Percentiles rank a stretch among this genome's conserved stretches.
These are phyloP conservation scores for Nautilus pompilius DNA, from an alignment of 1,140 invertebrate species.

Conservation along the genomic window DNA sequence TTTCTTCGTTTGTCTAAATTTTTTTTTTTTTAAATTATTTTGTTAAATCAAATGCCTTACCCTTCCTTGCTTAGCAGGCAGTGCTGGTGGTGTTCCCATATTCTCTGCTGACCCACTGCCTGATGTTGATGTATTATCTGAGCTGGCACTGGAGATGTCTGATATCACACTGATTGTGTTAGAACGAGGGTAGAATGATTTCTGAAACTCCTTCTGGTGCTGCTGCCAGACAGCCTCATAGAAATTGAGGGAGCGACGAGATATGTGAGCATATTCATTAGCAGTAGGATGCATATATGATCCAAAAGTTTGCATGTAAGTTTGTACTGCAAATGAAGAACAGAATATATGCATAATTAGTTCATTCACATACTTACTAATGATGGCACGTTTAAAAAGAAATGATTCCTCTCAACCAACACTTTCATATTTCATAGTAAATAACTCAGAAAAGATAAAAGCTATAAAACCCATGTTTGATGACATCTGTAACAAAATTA, in stretches of 20 bases:
- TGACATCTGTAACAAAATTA: no score
- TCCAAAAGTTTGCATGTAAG: slow-evolving; percentile 93
- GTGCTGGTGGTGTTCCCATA: slow-evolving; percentile 21
- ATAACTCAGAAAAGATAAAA: no score
- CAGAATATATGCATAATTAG: no score
- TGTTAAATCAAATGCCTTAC: slow-evolving; percentile 23
- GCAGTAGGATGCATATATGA: slow-evolving; percentile 75
- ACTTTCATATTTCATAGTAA: no score
- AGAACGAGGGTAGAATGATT: slow-evolving; percentile 42
- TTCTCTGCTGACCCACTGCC: slow-evolving; percentile 21
- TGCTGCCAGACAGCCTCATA: slow-evolving; percentile 66
- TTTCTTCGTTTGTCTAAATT: no score
- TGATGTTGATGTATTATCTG: slow-evolving; percentile 31
- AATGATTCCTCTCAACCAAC: no score
- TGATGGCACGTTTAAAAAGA: no score
- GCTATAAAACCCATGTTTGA: no score
- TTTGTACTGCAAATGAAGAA: slow-evolving; percentile 71
- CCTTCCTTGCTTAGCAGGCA: slow-evolving; percentile 34
- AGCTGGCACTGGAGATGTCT: slow-evolving; percentile 32
- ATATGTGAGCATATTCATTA: slow-evolving; percentile 72
- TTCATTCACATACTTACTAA: no score
- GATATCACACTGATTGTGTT: slow-evolving; percentile 51
- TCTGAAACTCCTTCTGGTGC: slow-evolving; percentile 63
- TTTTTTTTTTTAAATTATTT: background rate
- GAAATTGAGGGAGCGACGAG: slow-evolving; percentile 75